Evolutionary conservation across 1,140 invertebrate genomes (phyloP).

Genomic region (Nautilus pompilius): DNA sequence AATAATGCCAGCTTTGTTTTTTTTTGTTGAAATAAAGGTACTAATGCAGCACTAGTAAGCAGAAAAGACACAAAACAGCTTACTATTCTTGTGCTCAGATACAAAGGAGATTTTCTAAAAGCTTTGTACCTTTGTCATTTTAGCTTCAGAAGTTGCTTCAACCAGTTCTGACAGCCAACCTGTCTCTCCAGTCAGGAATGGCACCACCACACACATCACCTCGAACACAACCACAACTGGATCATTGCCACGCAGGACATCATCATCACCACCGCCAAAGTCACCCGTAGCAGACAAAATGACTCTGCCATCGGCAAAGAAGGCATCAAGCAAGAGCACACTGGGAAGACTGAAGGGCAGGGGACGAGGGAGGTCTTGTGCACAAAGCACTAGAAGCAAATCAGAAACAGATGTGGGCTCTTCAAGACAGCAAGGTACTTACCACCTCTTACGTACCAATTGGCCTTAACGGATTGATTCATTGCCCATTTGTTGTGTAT

Average conservation of each 20-base stretch:
- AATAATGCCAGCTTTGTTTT: too few relatives aligned
- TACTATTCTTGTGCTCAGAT: too few relatives aligned
- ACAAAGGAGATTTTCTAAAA: too few relatives aligned
- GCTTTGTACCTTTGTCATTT: background rate
- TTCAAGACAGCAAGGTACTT: background rate
- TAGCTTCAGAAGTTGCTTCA: constrained; percentile 2
- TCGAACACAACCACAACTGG: background rate
- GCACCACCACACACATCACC: background rate
- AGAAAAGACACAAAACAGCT: too few relatives aligned
- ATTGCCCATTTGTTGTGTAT: too few relatives aligned
- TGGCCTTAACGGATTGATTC: too few relatives aligned
- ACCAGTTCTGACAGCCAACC: constrained; percentile 1
- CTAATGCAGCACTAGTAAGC: too few relatives aligned
- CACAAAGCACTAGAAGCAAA: constrained; percentile 33
- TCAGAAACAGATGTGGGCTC: constrained; percentile 24
- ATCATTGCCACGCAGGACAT: background rate
- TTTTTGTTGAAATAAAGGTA: too few relatives aligned
- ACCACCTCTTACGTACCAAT: too few relatives aligned
- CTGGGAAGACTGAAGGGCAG: constrained; percentile 19
- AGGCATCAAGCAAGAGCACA: constrained; percentile 7
- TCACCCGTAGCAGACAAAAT: background rate
- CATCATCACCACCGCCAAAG: background rate
- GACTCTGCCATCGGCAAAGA: constrained; percentile 1
- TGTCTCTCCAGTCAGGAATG: background rate
- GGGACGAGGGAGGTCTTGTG: constrained; percentile 25